Evolutionary conservation across 2,888 invertebrate genomes (phyloP), one percentile per base, ranked within the genome.

Genomic region (Onthophagus sagittarius): DNA sequence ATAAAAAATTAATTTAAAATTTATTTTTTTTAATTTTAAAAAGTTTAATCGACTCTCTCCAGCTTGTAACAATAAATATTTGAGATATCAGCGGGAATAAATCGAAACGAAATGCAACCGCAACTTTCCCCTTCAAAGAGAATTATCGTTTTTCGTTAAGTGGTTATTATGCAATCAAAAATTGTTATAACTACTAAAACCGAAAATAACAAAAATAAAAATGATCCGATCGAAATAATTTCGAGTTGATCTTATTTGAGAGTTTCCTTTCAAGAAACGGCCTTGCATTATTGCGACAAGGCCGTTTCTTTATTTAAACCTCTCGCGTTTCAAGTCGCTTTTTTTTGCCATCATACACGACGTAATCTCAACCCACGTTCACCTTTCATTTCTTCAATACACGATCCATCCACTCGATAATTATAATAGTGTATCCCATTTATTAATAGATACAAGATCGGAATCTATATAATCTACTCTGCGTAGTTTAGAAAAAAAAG

Each of bases 241-340:
- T 23, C 3, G 23, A 23, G 23, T 23, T 23, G 3, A 23, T 23
- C 23, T 2, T 23, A 3, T 23, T 23, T 23, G 23, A 23, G 23
- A 23, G 23, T 23, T 23, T 78, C 80, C 80, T 80, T 80, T 80
- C 80, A 79, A 79, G 73, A 73, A 72, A 75, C 81, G 80, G 79
- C 81, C 81, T 81, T 81, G 81, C 81, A 78, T 79, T 80, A 81
- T 80, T 80, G 80, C 79, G 78, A 79, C 81, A 81, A 81, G 81
- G 81, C 79, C 81, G 81, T 80, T 80, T 75, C 65, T 65, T n/a
- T 32, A 32, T 65, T 65, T 65, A 62, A 70, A 70, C 33, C 70
- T 70, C 70, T 62, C 15, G 23, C 23, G 23, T 53, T 53, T 9
- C 11, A 53, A 53, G 9, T 7, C 1, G 7, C 39, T 53, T 11